These are phyloP conservation scores for Eristalis arbustorum DNA, from an alignment of 2,888 invertebrate species.

Conservation along the genomic window DNA sequence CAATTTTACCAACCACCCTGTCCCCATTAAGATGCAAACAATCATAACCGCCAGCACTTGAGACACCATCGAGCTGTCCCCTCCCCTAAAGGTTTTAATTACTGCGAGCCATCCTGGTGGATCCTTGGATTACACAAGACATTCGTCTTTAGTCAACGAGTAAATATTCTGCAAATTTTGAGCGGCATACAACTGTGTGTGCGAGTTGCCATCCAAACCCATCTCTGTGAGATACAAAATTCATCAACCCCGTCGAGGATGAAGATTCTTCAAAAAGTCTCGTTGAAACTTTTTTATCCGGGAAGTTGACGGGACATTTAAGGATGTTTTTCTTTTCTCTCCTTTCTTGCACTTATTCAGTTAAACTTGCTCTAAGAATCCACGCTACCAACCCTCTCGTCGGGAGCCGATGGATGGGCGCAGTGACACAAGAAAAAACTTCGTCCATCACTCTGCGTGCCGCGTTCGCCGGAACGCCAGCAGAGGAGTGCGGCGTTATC, in stretches of 20 bases:
- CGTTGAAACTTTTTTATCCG: constrained; percentile 59
- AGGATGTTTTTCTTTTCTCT: constrained; percentile 32
- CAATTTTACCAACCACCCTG: constrained; percentile 20
- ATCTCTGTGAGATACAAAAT: constrained; percentile 37
- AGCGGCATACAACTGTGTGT: constrained; percentile 9
- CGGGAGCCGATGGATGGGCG: constrained; percentile 5
- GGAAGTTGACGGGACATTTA: constrained; percentile 66
- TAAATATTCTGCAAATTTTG: constrained; percentile 56
- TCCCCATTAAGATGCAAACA: neutral
- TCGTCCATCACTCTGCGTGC: constrained; percentile 39
- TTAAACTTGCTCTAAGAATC: constrained; percentile 54
- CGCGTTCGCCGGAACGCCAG: too few species aligned
- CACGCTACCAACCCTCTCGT: neutral
- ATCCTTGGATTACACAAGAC: constrained; percentile 53
- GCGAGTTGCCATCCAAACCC: constrained; percentile 21
- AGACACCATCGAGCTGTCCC: constrained; percentile 54
- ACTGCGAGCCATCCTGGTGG: constrained; percentile 43
- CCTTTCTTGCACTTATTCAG: constrained; percentile 17
- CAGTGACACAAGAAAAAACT: constrained; percentile 49
- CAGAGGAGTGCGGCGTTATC: constrained; percentile 41
- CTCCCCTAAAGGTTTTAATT: constrained; percentile 62
- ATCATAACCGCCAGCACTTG: constrained; percentile 44
- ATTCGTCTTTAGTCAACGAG: constrained; percentile 54
- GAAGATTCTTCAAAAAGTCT: constrained; percentile 53
- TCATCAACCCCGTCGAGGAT: constrained; percentile 43